Percentiles rank a stretch among this genome's conserved stretches.
Conservation (phyloP, 2,797 vertebrate genomes). For the Gastrophryne carolinensis region DNA sequence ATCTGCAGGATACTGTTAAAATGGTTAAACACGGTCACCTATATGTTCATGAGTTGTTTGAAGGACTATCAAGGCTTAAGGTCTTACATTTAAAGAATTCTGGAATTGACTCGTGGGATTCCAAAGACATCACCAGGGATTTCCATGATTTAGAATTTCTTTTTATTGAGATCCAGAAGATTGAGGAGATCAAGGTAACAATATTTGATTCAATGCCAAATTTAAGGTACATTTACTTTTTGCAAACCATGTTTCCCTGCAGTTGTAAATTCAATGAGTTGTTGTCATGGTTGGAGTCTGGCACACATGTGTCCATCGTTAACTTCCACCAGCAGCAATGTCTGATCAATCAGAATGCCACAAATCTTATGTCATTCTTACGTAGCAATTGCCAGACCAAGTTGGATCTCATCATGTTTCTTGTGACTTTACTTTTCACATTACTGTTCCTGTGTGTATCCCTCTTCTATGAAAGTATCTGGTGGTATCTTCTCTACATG, state of each 20-base stretch:
- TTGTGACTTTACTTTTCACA: background rate
- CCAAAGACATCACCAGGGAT: background rate
- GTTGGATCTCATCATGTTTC: conserved; percentile 2
- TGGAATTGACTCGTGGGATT: conserved; percentile 1
- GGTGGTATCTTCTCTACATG: conserved; percentile 11
- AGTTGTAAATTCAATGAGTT: conserved; percentile 14
- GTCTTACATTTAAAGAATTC: conserved; percentile 25
- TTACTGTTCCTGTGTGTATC: conserved; percentile 6
- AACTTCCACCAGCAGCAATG: conserved; percentile 11
- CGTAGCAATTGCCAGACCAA: background rate
- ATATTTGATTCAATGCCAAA: conserved; percentile 2
- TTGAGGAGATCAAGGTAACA: background rate
- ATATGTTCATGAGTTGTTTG: conserved; percentile 5
- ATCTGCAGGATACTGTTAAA: background rate
- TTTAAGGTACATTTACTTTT: conserved; percentile 25
- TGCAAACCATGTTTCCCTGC: background rate
- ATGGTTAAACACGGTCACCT: background rate
- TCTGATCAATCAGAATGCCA: background rate
- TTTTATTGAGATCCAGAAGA: conserved; percentile 19
- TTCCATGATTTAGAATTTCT: conserved; percentile 7
- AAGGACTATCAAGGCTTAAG: conserved; percentile 10
- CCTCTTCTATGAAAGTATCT: conserved; percentile 37
- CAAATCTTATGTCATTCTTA: background rate
- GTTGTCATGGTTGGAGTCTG: background rate
- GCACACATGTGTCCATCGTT: background rate